These are phyloP conservation scores for Delichon dasypus DNA, from an alignment of 2,797 vertebrate genomes.

Conservation along the genomic window DNA sequence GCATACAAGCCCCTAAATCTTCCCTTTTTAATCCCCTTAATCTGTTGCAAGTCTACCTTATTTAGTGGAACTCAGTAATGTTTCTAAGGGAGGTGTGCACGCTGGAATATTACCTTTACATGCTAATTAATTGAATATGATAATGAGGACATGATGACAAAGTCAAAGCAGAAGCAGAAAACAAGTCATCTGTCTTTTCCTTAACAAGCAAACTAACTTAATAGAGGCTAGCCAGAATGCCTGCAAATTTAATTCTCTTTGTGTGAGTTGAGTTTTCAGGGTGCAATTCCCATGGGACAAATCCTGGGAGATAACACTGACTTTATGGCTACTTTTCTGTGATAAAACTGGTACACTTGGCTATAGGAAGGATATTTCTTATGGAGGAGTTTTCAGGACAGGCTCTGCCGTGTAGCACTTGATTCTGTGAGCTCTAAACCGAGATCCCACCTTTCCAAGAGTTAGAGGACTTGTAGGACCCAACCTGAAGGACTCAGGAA, in stretches of 20 bases:
- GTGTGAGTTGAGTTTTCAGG: background rate
- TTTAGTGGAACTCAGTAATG: slow-evolving; percentile 63
- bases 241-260: background rate
- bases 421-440: background rate
- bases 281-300: background rate
- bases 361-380: background rate
- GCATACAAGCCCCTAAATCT: background rate
- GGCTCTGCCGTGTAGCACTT: background rate
- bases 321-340: background rate
- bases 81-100: slow-evolving; percentile 36
- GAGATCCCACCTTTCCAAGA: background rate
- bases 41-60: slow-evolving; percentile 23
- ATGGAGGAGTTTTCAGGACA: background rate
- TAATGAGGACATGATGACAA: slow-evolving; percentile 73
- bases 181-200: slow-evolving; percentile 45
- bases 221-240: background rate
- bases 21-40: slow-evolving; percentile 10
- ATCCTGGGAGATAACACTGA: background rate
- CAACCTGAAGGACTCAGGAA: background rate
- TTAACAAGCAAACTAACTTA: slow-evolving; percentile 13
- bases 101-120: slow-evolving; percentile 61
- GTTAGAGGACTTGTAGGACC: background rate
- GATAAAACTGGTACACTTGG: background rate
- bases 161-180: slow-evolving; percentile 68
- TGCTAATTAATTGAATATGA: slow-evolving; percentile 74